A percentile compares a stretch with the other conserved stretches of the same genome.
These are phyloP conservation scores for Nemopilema nomurai DNA, from an alignment of 30 jellyfish, hydroid and myxozoan genomes.

Conservation along the genomic window DNA sequence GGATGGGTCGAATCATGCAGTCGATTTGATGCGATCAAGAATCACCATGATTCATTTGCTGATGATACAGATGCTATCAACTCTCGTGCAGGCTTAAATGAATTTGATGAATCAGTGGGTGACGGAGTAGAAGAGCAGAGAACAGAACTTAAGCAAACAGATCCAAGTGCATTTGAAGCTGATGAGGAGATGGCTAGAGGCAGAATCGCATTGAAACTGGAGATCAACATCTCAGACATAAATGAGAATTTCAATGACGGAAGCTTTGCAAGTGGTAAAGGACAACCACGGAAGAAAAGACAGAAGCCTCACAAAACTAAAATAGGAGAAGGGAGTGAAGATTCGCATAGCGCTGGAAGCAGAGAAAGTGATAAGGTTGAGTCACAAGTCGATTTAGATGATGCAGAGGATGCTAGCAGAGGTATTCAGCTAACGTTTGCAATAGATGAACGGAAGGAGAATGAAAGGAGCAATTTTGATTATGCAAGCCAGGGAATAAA, in stretches of 20 bases:
- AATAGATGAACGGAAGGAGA: constrained; percentile 5
- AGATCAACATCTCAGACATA: constrained; percentile 19
- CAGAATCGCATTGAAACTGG: constrained; percentile 30
- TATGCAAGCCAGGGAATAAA: constrained; percentile 30
- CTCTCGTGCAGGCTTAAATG: not conserved
- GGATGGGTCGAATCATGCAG: not conserved
- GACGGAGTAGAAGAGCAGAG: not conserved
- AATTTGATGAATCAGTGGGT: not conserved
- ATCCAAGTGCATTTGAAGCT: not conserved
- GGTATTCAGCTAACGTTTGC: constrained; percentile 9
- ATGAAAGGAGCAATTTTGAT: not conserved
- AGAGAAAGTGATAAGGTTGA: not conserved
- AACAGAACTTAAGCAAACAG: not conserved
- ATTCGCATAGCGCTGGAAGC: not conserved
- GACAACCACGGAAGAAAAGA: not conserved
- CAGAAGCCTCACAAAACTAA: not conserved
- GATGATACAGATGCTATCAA: not conserved
- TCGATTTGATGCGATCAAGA: not conserved
- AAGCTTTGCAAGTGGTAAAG: not conserved
- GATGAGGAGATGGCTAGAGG: constrained; percentile 36
- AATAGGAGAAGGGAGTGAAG: not conserved
- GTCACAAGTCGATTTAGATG: not conserved
- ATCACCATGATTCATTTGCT: not conserved
- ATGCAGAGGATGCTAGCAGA: not conserved
- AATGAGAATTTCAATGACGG: not conserved